These are phyloP conservation scores for Amblyjoppa proteus DNA, from an alignment of 2,888 invertebrate genomes.

Conservation along the genomic window DNA sequence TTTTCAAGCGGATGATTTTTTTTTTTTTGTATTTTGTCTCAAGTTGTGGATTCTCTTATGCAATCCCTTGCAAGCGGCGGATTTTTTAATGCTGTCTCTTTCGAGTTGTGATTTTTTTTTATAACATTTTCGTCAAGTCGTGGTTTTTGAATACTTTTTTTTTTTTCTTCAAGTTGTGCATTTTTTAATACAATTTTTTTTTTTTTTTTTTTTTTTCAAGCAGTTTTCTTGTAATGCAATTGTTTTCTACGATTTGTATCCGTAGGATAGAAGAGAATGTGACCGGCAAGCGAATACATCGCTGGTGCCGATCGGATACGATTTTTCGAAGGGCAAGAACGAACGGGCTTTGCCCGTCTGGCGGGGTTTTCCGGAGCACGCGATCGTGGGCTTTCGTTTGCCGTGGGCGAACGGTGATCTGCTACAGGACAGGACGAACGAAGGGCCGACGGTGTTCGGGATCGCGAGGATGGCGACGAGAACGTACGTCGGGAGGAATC, in stretches of 20 bases:
- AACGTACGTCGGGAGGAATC: slow-evolving; percentile 55
- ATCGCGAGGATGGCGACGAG: slow-evolving; percentile 65
- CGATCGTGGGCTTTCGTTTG: slow-evolving; percentile 29
- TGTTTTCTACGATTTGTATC: neutral
- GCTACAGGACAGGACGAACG: slow-evolving; percentile 1
- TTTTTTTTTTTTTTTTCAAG: neutral
- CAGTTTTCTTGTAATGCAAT: neutral
- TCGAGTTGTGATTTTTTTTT: neutral
- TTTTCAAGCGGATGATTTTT: neutral
- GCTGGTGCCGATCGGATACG: slow-evolving; percentile 27
- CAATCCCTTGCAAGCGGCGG: too few relatives aligned
- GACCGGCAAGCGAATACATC: slow-evolving; percentile 55
- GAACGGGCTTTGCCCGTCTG: slow-evolving; percentile 11
- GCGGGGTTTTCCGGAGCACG: neutral
- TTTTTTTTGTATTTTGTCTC: neutral
- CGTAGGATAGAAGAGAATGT: slow-evolving; percentile 1
- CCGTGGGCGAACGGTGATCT: slow-evolving; percentile 15
- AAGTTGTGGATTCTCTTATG: neutral
- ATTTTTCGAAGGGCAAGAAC: slow-evolving; percentile 6
- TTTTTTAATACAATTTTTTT: too few relatives aligned
- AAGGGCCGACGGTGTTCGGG: slow-evolving; percentile 40
- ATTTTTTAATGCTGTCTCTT: neutral
- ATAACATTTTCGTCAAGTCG: too few relatives aligned
- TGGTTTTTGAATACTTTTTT: too few relatives aligned
- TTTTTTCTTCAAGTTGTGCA: neutral